Base-by-base conservation (phyloP, 2,888 invertebrate genomes). In the Gibbula magus region DNA sequence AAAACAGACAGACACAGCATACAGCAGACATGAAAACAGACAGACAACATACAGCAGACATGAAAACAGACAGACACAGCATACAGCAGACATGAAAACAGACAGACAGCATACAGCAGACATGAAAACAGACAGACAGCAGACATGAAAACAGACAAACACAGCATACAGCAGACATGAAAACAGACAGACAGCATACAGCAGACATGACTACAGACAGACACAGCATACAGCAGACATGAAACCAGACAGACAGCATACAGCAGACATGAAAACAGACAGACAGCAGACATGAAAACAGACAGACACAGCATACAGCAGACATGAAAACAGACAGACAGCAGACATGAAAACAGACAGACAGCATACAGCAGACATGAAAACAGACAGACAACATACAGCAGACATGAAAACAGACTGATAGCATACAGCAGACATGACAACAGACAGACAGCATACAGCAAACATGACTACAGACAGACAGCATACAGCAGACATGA, bases 351-450 rank as follows among this genome's bases (percentile, higher is more conserved):
- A n/a, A 4, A 54, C 10, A 22, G n/a, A 54, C 10, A 54, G n/a
- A 10, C 3, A 54, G 2, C 54, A 20, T 20, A 22, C 4, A 56
- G 25, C 25, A 25, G 22, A 56, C 25, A 5, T 10, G 13, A 25
- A 20, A 1, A 56, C 56, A 56, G n/a, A n/a, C 54, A n/a, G n/a
- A 54, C 54, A 54, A 7, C 7, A 35, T 35, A 35, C 45, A 45
- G 45, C 45, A 13, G 10, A 45, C 13, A 7, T 45, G 13, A 45
- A 45, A 10, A 45, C 45, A 45, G 35, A 5, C 98, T 98, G 78
- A 97, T 95, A 56, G 93, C 93, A 87, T 93, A 93, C 75, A 93
- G 86, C 20, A 89, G 82, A 75, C 92, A 96, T 95, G 78, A 10
- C 75, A 22, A 53, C n/a, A n/a, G n/a, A n/a, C n/a, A 79, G 8